A percentile compares a stretch with the other conserved stretches of the same genome.
phyloP scores from a whole-genome alignment of 2,797 vertebrate genomes.

The Fistularia commersonii region DNA sequence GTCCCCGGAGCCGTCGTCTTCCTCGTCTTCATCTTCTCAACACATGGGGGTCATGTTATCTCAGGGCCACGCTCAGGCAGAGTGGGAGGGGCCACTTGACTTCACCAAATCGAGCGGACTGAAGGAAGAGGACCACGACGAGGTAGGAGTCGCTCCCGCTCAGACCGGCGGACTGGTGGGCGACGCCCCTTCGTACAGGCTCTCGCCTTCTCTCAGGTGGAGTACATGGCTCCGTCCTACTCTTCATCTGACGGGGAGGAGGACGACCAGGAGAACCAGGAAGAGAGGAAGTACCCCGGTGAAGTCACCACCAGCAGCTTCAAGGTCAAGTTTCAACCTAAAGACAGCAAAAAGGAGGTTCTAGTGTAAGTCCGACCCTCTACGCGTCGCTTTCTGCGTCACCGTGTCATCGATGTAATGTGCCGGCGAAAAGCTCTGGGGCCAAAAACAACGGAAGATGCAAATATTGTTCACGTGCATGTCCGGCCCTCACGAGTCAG shows the following conservation, averaged over 20 bases:
- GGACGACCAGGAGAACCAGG: constrained; percentile 88
- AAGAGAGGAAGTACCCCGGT: constrained; percentile 93
- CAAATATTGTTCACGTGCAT: too few species aligned
- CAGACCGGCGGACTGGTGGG: background rate
- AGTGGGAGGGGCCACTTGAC: constrained; percentile 94
- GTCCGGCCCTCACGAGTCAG: too few species aligned
- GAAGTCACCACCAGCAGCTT: constrained; percentile 94
- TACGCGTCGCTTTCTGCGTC: background rate
- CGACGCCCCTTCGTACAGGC: background rate
- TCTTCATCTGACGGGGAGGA: constrained; percentile 95
- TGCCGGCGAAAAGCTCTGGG: too few species aligned
- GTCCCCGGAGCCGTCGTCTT: constrained; percentile 80
- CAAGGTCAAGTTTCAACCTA: constrained; percentile 93
- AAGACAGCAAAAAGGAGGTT: constrained; percentile 96
- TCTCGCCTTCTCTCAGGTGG: constrained; percentile 70
- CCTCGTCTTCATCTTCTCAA: constrained; percentile 75
- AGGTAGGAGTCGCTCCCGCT: constrained; percentile 69
- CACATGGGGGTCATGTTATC: constrained; percentile 74
- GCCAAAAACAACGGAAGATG: too few species aligned
- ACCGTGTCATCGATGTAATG: too few species aligned
- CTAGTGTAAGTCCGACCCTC: constrained; percentile 84
- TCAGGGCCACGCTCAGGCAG: constrained; percentile 84
- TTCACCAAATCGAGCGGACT: constrained; percentile 90
- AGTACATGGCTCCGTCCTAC: constrained; percentile 87
- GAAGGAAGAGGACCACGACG: constrained; percentile 88